These are phyloP conservation scores for Poeciliopsis occidentalis DNA, from an alignment of 2,113 vertebrate species.

Conservation along the genomic window DNA sequence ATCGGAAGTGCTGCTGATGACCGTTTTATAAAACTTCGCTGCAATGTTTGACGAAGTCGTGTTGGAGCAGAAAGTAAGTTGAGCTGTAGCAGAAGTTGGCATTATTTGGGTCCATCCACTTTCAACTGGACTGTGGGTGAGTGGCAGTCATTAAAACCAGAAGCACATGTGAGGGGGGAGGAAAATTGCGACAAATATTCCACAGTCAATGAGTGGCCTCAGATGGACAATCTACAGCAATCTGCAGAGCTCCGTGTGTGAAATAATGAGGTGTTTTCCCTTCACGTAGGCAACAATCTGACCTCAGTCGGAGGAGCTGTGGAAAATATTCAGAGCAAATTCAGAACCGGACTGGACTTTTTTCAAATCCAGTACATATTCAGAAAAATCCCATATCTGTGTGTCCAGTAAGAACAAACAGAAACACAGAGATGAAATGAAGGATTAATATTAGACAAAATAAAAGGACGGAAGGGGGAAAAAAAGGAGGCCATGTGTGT, in stretches of 20 bases:
- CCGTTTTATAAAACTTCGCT: not conserved
- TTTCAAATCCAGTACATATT: slow-evolving; percentile 26
- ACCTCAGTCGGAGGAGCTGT: slow-evolving; percentile 46
- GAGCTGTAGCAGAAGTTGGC: slow-evolving; percentile 20
- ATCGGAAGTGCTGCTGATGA: not conserved
- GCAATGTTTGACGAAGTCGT: not conserved
- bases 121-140: slow-evolving; percentile 42
- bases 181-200: slow-evolving; percentile 57
- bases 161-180: slow-evolving; percentile 41
- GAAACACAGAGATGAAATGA: slow-evolving; percentile 21
- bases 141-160: slow-evolving; percentile 59
- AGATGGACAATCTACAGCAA: slow-evolving; percentile 50
- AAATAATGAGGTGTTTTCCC: slow-evolving; percentile 70
- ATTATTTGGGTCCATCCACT: slow-evolving; percentile 27
- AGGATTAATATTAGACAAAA: slow-evolving; percentile 15
- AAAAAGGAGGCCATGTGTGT: slow-evolving; percentile 36
- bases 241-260: slow-evolving; percentile 53
- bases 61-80: not conserved
- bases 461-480: not conserved
- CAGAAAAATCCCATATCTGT: not conserved
- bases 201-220: slow-evolving; percentile 58
- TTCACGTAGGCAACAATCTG: slow-evolving; percentile 66
- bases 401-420: slow-evolving; percentile 10
- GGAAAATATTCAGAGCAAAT: slow-evolving; percentile 52
- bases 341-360: slow-evolving; percentile 19